Evolutionary conservation across 2,113 vertebrate species (phyloP).

Genomic region (Physeter macrocephalus): DNA sequence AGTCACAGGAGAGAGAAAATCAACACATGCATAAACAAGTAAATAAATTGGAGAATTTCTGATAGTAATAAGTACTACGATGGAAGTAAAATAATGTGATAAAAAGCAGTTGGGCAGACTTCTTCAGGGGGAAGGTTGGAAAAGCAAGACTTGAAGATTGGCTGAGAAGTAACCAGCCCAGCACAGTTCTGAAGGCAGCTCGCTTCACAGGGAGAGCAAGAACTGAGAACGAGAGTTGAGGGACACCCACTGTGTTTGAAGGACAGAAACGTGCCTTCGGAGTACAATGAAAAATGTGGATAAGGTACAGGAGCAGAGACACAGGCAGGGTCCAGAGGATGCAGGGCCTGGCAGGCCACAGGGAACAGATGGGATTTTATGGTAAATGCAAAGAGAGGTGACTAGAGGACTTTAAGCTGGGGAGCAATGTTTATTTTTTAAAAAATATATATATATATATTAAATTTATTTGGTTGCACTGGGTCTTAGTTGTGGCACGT

Average conservation of each 20-base stretch:
- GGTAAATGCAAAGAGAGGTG: neutral
- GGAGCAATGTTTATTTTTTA: neutral
- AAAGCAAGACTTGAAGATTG: neutral
- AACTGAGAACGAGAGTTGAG: neutral
- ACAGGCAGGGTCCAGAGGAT: neutral
- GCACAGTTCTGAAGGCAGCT: neutral
- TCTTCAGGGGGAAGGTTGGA: neutral
- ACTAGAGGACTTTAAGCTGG: neutral
- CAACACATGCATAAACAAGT: neutral
- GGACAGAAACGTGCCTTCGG: neutral
- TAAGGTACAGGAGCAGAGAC: neutral
- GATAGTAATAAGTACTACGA: neutral
- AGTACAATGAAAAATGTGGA: neutral
- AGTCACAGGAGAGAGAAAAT: neutral
- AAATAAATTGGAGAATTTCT: neutral
- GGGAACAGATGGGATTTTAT: neutral
- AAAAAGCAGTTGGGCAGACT: neutral
- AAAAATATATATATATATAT: neutral
- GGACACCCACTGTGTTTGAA: neutral
- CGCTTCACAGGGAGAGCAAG: neutral
- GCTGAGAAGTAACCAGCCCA: neutral
- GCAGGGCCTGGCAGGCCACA: no score
- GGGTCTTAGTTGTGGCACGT: no score
- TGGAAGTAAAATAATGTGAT: neutral
- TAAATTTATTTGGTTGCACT: no score